Conservation (phyloP, 2,888 invertebrate genomes). For the Scaptodrosophila latifasciaeformis region DNA sequence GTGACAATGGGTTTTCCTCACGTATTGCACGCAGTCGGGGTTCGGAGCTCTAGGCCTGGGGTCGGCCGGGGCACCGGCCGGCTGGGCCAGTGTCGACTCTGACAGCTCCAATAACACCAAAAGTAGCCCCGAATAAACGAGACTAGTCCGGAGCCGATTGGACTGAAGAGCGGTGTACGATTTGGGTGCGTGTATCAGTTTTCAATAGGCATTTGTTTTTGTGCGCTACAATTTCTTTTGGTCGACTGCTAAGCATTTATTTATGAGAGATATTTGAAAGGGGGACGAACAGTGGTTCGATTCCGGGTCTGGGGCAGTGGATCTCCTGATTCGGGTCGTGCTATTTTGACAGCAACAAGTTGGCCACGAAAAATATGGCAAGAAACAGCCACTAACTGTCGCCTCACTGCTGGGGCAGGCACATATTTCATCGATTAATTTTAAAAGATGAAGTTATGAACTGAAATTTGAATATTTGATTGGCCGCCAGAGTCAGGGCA, state of each 20-base stretch:
- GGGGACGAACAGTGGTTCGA: neutral
- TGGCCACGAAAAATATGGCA: slow-evolving; percentile 56
- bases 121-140: no score
- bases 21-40: slow-evolving; percentile 34
- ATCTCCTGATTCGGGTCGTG: slow-evolving; percentile 6
- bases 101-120: no score
- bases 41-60: slow-evolving; percentile 15
- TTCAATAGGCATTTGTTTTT: slow-evolving; percentile 56
- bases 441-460: slow-evolving; percentile 67
- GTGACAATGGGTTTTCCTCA: slow-evolving; percentile 56
- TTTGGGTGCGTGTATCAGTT: slow-evolving; percentile 34
- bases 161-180: no score
- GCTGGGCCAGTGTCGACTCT: slow-evolving; percentile 23
- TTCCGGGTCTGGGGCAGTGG: neutral
- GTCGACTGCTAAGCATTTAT: slow-evolving; percentile 52
- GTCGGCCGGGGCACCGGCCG: slow-evolving; percentile 4
- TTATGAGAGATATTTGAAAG: slow-evolving; percentile 38
- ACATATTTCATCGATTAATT: slow-evolving; percentile 71
- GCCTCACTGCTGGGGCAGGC: slow-evolving; percentile 42
- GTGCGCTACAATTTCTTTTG: slow-evolving; percentile 60
- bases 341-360: slow-evolving; percentile 72
- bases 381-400: slow-evolving; percentile 42
- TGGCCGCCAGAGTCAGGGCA: no score
- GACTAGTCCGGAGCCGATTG: no score
- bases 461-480: slow-evolving; percentile 70